These are phyloP conservation scores for Trematocara marginatum DNA, from an alignment of 2,113 vertebrate species.

Conservation along the genomic window DNA sequence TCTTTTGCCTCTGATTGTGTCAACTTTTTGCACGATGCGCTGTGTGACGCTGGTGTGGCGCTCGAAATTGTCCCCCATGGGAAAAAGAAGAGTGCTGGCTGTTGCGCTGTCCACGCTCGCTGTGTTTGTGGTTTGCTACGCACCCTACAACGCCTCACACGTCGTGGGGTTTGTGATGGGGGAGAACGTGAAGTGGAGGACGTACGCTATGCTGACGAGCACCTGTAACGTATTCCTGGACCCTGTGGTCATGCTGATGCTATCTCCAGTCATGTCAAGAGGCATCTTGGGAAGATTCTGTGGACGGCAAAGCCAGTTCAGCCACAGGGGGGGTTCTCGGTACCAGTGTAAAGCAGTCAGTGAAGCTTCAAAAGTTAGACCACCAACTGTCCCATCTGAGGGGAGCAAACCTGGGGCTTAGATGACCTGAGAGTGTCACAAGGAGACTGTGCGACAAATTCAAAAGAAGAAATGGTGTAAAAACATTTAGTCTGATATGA, in stretches of 20 bases:
- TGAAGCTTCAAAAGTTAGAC: background rate
- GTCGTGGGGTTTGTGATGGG: constrained; percentile 63
- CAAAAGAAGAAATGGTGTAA: background rate
- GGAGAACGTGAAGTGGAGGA: constrained; percentile 62
- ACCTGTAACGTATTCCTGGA: constrained; percentile 77
- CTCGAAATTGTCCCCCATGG: constrained; percentile 49
- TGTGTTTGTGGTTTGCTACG: constrained; percentile 76
- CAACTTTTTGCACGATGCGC: constrained; percentile 69
- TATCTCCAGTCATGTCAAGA: constrained; percentile 59
- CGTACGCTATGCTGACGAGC: constrained; percentile 67
- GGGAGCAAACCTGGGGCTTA: background rate
- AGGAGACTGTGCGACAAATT: background rate
- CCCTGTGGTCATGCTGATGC: constrained; percentile 74
- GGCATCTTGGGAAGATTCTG: constrained; percentile 56
- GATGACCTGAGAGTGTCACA: background rate
- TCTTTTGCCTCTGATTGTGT: constrained; percentile 64
- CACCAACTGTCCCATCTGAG: background rate
- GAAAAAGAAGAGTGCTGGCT: constrained; percentile 67
- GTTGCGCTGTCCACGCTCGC: constrained; percentile 71
- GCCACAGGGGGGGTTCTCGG: background rate
- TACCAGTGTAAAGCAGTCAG: background rate
- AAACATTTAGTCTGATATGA: background rate
- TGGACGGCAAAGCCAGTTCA: constrained; percentile 19
- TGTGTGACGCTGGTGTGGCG: constrained; percentile 71
- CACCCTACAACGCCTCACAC: constrained; percentile 77